These are phyloP conservation scores for Rhinoderma darwinii DNA, from an alignment of 2,113 vertebrate species.

Conservation along the genomic window DNA sequence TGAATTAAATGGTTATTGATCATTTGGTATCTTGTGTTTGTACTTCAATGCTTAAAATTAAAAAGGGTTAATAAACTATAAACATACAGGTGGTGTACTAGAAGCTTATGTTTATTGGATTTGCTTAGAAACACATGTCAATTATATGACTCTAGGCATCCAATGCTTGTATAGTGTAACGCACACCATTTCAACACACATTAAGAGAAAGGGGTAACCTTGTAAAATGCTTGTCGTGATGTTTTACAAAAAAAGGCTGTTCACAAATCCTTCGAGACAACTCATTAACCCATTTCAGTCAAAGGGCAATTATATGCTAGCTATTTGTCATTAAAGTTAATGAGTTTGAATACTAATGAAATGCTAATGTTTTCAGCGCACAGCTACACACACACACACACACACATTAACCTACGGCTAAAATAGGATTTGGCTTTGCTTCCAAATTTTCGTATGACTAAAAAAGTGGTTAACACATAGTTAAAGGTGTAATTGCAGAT, in stretches of 20 bases:
- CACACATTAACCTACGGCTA: neutral
- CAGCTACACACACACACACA: too few relatives aligned
- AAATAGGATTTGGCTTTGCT: neutral
- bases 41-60: neutral
- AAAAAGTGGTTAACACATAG: neutral
- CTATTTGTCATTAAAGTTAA: neutral
- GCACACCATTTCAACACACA: neutral
- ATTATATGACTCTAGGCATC: constrained; percentile 1
- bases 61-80: neutral
- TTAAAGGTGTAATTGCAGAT: constrained; percentile 8
- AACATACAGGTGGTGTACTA: neutral
- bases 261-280: constrained; percentile 8
- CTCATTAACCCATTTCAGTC: neutral
- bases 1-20: too few relatives aligned
- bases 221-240: neutral
- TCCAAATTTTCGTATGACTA: neutral
- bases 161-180: neutral
- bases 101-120: neutral
- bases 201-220: neutral
- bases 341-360: neutral
- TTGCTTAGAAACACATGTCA: neutral
- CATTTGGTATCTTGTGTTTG: neutral
- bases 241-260: constrained; percentile 21
- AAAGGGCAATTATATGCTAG: neutral
- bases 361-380: neutral